Evolutionary conservation across 2,888 invertebrate species (phyloP), one percentile per base, ranked within the genome.

Genomic region (Chirona hameri): DNA sequence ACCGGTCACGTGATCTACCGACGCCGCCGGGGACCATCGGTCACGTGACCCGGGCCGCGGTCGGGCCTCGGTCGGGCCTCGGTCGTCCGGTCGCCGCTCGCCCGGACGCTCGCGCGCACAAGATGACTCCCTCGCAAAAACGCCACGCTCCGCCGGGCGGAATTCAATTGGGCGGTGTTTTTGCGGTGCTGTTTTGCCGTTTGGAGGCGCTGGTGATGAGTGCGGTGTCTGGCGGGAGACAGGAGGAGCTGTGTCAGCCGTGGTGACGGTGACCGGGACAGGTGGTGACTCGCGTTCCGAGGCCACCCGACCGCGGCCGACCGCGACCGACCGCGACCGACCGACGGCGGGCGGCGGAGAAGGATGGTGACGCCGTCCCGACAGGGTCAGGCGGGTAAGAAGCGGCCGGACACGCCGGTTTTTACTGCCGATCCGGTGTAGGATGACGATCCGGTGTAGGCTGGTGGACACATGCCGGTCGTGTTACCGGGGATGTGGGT

Each of bases 181-280:
- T 82, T 82, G 29, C 79, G 55, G 39, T 52, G 29, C 12, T 72
- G 14, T 72, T 72, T 31, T 72, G 72, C 18, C 72, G 31, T 27
- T 10, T 15, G 72, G 21, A 27, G 31, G 72, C 72, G 72, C 4
- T 31, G 15, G 31, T 72, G 72, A 72, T 72, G 72, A 72, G 72
- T 72, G 5, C 21, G 31, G 27, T 72, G 72, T 27, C 72, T 15
- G 27, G 29, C 2, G 52, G 52, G 52, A 12, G 52, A 52, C 72
- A 31, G 31, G 14, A 12, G 4, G 65, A 27, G 39, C 12, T 52
- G 52, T 52, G 52, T 52, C 52, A 52, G 52, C 52, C 15, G 39
- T 39, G 39, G 52, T 12, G 52, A 18, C 52, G 52, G 52, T 12
- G 52, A 52, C 52, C 52, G 18, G 52, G 52, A 39, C 39, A 39